phyloP scores from a whole-genome alignment of 2,797 vertebrate species.

The Morus bassanus region DNA sequence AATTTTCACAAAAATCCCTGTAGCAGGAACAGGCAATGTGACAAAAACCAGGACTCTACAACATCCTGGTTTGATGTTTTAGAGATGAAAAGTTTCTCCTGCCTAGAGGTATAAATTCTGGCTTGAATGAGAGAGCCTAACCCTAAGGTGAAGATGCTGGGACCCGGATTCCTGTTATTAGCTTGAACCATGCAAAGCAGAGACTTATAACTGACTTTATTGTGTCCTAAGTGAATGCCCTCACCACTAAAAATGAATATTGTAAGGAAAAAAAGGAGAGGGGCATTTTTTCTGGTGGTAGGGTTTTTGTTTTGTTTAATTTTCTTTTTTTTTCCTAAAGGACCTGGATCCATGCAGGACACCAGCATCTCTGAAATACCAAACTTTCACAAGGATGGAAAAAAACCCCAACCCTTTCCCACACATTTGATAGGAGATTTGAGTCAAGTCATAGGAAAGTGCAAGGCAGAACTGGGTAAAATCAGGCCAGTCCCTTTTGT shows the following conservation, averaged over 20 bases:
- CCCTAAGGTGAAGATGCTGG: neutral
- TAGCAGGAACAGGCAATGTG: neutral
- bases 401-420: fast-evolving
- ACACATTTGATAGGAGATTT: neutral
- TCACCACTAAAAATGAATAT: neutral
- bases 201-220: neutral
- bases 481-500: neutral
- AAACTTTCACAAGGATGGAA: neutral
- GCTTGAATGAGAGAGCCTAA: constrained; percentile 24
- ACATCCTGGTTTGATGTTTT: constrained; percentile 3
- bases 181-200: neutral
- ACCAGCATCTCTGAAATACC: neutral
- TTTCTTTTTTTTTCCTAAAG: neutral
- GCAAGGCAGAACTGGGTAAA: neutral
- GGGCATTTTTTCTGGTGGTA: neutral
- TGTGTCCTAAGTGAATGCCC: neutral
- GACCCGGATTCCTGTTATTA: neutral
- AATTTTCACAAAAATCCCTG: neutral
- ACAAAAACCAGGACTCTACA: neutral
- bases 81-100: constrained; percentile 19
- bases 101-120: constrained; percentile 27
- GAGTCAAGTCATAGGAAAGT: neutral
- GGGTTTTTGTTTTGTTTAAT: neutral
- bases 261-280: neutral
- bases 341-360: neutral